Conservation (phyloP, 2,888 invertebrate species). For the Nephrotoma guestfalica region DNA sequence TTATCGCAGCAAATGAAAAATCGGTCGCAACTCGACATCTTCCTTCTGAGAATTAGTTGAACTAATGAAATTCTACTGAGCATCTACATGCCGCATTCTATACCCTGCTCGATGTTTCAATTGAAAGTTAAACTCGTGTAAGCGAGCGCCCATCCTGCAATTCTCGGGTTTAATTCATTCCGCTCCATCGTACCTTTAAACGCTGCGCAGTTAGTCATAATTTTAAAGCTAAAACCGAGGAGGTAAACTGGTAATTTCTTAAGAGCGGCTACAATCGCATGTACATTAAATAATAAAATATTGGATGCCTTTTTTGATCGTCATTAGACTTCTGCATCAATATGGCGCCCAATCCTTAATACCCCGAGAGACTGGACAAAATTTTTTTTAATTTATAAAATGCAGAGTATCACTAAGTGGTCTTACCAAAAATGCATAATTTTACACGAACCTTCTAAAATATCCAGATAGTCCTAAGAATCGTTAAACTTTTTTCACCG, state of each 20-base stretch:
- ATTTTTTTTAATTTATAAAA: not conserved
- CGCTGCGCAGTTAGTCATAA: not conserved
- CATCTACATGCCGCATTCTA: too few species aligned
- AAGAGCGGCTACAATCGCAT: too few species aligned
- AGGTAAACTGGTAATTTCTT: not conserved
- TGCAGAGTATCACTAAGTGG: not conserved
- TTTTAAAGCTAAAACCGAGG: not conserved
- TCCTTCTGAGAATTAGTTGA: too few species aligned
- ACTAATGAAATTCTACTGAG: too few species aligned
- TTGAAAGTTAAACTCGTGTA: too few species aligned
- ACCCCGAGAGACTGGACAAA: not conserved
- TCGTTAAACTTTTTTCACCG: not conserved
- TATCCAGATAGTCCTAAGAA: not conserved
- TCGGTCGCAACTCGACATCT: too few species aligned
- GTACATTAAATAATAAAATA: not conserved
- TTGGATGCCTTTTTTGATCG: not conserved
- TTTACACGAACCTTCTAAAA: not conserved
- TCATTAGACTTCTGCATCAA: not conserved
- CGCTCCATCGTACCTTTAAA: not conserved
- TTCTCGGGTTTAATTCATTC: not conserved
- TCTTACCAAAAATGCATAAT: not conserved
- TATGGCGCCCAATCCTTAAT: not conserved
- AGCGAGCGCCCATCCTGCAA: too few species aligned
- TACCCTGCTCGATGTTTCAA: too few species aligned
- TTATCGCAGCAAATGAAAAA: too few species aligned